phyloP scores from a whole-genome alignment of 2,888 invertebrate genomes.

The Peribatodes rhomboidaria region DNA sequence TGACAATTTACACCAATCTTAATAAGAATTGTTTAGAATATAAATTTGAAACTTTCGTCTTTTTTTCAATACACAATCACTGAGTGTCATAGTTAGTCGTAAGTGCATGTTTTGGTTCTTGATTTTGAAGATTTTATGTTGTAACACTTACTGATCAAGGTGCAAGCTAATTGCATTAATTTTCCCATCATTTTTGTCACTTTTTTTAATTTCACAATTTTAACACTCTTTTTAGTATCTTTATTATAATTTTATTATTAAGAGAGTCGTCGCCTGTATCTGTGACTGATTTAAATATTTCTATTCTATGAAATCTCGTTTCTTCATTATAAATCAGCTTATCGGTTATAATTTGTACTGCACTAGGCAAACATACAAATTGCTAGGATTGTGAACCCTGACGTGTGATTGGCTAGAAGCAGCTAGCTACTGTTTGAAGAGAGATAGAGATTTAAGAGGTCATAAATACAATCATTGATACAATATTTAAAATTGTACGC shows the following conservation, averaged over 20 bases:
- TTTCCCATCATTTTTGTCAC: constrained; percentile 30
- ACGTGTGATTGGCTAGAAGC: constrained; percentile 4
- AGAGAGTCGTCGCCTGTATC: constrained; percentile 5
- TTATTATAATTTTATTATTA: no score
- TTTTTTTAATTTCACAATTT: constrained; percentile 5
- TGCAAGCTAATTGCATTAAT: constrained; percentile 30
- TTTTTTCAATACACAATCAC: no score
- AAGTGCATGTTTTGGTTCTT: no score
- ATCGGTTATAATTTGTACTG: constrained; percentile 20
- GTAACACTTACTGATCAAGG: constrained; percentile 27
- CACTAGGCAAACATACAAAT: constrained; percentile 41
- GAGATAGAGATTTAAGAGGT: not conserved
- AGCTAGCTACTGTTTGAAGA: constrained; percentile 10
- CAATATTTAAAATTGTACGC: not conserved
- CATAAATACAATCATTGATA: no score
- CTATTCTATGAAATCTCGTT: constrained; percentile 16
- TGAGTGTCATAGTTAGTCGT: no score
- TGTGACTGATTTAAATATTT: constrained; percentile 27
- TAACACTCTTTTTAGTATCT: no score
- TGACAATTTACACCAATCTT: no score
- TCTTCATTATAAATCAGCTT: constrained; percentile 28
- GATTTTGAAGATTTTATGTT: not conserved
- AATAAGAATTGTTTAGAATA: no score
- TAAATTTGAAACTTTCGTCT: no score
- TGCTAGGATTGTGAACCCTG: not conserved